Evolutionary conservation across 2,888 invertebrate species (phyloP).

Genomic region (Dicycla oo): DNA sequence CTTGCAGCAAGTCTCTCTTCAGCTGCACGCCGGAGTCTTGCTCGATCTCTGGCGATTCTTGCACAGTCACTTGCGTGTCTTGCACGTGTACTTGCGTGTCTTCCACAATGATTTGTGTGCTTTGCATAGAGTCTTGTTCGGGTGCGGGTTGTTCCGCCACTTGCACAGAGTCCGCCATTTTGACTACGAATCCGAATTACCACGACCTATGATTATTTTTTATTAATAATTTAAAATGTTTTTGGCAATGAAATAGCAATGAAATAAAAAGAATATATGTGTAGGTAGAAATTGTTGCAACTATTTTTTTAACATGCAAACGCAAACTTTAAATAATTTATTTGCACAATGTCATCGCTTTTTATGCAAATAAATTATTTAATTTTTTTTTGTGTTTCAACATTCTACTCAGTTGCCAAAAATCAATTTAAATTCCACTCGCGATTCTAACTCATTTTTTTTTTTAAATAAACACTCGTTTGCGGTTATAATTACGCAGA

Average conservation of each 20-base stretch:
- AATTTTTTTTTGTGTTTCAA: neutral
- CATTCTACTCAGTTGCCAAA: constrained; percentile 41
- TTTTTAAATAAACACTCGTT: constrained; percentile 20
- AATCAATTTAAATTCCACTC: constrained; percentile 61
- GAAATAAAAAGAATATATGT: neutral
- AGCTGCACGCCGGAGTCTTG: constrained; percentile 49
- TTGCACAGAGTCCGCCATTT: constrained; percentile 82
- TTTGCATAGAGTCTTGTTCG: constrained; percentile 23
- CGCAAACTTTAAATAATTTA: neutral
- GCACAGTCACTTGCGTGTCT: constrained; percentile 30
- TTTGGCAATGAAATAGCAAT: constrained; percentile 47
- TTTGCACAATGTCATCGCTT: neutral
- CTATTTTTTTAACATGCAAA: neutral
- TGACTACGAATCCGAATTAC: constrained; percentile 59
- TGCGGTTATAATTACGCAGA: neutral
- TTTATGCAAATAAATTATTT: neutral
- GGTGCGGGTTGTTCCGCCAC: constrained; percentile 70
- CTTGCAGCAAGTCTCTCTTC: constrained; percentile 49
- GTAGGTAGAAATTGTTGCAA: neutral
- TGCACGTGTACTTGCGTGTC: constrained; percentile 56
- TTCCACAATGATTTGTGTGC: constrained; percentile 53
- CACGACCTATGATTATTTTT: constrained; percentile 66
- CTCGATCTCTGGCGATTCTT: constrained; percentile 46
- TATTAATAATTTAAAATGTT: constrained; percentile 41
- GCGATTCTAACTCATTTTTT: constrained; percentile 32